Evolutionary conservation across 2,113 vertebrate genomes (phyloP), one percentile per base, ranked within the genome.

Genomic region (Perca schrenkii): DNA sequence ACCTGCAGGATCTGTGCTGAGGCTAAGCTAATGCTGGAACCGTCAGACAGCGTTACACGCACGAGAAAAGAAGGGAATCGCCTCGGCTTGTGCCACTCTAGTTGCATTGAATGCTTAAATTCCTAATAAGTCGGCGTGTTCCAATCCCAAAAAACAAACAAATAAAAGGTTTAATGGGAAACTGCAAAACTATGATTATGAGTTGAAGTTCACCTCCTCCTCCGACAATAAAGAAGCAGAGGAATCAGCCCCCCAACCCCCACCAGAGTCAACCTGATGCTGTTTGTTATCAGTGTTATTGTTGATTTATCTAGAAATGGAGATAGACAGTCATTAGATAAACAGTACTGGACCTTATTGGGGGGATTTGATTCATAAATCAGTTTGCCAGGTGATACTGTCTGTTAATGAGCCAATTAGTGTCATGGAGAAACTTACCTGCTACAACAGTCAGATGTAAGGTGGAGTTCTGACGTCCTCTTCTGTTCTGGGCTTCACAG

Each of bases 171-270:
- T 34, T 34, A 34, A 34, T 34, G 31, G 31, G 4, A 34, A 34
- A 34, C 31, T 34, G 31, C 31, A 34, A 34, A 34, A 34, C 31
- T 34, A 34, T 4, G 31, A 34, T 34, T 34, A 34, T 34, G 31
- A 34, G 31, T 34, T 34, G 31, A 34, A 34, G 31, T 40, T 68
- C 13, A 79, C 76, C 76, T 62, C 31, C 2, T 21, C 76, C 31
- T 62, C 65, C 70, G 57, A 62, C 1, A 19, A 16, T 46, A 4
- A 16, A 79, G 65, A 53, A 70, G 46, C 67, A 79, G 36, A n/a
- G 7, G 17, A 31, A 56, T 46, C 40, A n/a, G 36, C 40, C 57
- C 15, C 52, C 34, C 4, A 47, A 43, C 15, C 34, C 34, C 34
- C 66, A n/a, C 13, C 66, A 79, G 10, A 40, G 31, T 70, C 56